Base-by-base conservation (phyloP, 2,888 invertebrate species). In the Athalia circularis region DNA sequence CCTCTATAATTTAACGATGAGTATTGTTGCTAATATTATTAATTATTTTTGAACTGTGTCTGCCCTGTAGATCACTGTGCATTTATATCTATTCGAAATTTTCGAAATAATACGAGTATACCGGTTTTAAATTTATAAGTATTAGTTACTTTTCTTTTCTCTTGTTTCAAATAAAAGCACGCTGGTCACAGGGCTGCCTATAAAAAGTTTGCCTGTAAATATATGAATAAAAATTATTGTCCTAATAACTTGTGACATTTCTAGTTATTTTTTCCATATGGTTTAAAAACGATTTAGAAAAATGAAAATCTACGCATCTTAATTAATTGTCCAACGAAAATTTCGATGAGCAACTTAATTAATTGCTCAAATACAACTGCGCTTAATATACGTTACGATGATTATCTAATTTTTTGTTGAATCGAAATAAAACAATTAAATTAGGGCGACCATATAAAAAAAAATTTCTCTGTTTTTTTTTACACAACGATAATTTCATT, bases 11-110 rank as follows among this genome's bases (percentile, higher is more conserved):
- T 75, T 62, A 75, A 62, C 13, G 15, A 72, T 72, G 47, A 29
- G 45, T 29, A 15, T 75, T 75, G 75, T 75, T 75, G 75, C 75
- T 75, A 75, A 75, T 75, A 75, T 75, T 75, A 75, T 75, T 75
- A 75, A 75, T 75, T 50, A 75, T 75, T 52, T 11, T 75, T 50
- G 62, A 52, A 61, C 48, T 62, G 48, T 75, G 48, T 9, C 75
- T 48, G 75, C 75, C 75, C 75, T 62, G 75, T 50, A 61, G 75
- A 75, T 75, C 75, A 75, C 43, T 15, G 75, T 75, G 50, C 43
- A 75, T 62, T 75, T 48, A 13, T 47, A 57, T n/a, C 5, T 11
- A 11, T 11, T 6, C 5, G 13, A 45, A 6, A 48, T 59, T 59
- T 52, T 59, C 9, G 57, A 5, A 52, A 29, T 8, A 7, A 62